phyloP scores from a whole-genome alignment of 2,113 vertebrate species.

The Notothenia coriiceps region DNA sequence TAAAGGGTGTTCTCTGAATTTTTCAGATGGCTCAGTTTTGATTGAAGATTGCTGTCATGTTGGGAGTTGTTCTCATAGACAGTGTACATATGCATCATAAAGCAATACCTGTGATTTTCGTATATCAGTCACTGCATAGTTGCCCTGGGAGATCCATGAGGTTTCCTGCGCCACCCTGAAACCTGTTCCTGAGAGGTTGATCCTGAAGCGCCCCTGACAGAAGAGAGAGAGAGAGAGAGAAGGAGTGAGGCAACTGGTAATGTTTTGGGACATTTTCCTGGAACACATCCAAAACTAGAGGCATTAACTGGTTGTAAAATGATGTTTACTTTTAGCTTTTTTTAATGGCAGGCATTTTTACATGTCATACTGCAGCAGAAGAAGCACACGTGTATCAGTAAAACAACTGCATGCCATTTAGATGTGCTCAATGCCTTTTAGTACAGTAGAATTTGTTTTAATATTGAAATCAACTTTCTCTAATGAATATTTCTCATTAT shows the following conservation, averaged over 20 bases:
- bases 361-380: too few species aligned
- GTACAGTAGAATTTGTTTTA: too few species aligned
- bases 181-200: constrained; percentile 94
- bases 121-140: constrained; percentile 90
- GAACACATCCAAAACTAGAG: background rate
- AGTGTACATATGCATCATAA: background rate
- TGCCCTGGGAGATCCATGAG: constrained; percentile 93
- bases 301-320: background rate
- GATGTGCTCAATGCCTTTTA: too few species aligned
- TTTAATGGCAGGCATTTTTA: background rate
- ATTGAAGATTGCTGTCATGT: background rate
- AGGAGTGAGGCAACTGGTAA: background rate
- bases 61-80: background rate
- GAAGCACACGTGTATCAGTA: too few species aligned
- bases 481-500: too few species aligned
- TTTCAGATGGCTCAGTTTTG: background rate
- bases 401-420: too few species aligned
- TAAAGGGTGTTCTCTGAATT: background rate
- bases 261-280: background rate
- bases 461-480: too few species aligned
- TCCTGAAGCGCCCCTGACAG: constrained; percentile 91
- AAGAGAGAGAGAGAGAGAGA: background rate
- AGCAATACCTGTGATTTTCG: constrained; percentile 89
- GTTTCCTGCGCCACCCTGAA: constrained; percentile 86
- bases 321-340: background rate